Evolutionary conservation across 2,113 vertebrate species (phyloP), one percentile per base, ranked within the genome.

Genomic region (Meriones unguiculatus): DNA sequence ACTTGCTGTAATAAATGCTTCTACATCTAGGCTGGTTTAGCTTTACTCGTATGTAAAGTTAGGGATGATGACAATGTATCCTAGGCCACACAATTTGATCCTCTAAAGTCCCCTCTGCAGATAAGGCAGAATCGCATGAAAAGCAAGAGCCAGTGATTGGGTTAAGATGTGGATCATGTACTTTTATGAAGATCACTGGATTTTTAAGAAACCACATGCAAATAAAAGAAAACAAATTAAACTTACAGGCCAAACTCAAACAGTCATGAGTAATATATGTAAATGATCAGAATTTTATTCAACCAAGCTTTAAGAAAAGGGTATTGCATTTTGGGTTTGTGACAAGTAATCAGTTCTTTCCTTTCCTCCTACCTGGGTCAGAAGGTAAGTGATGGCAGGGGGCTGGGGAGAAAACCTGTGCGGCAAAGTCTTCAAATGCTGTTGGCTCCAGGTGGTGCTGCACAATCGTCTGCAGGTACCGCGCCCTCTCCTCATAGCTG

Each of bases 351-450:
- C 91, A 93, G 14, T 59, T 88, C 62, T 89, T 95, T 82, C 90
- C 94, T 97, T 94, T 77, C 85, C 24, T 95, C 99, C 98, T 98
- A 99, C 99, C 99, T 97, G 99, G 97, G 97, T 99, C 99, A 77
- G 99, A 98, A 81, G 99, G 99, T 92, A 99, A 98, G 97, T 99
- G 99, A 90, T 99, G 99, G 98, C 99, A 99, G 82, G 99, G 99
- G 94, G 99, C 99, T 88, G 99, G 99, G 97, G 99, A 99, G 98
- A 99, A 99, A 97, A 99, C 99, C 73, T 99, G 99, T 72, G 99
- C 99, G 78, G 99, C 99, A 94, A 99, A 99, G 97, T 99, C 99
- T 98, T 99, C 99, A 96, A 99, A 99, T 0, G 99, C 99, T 80
- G 99, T 99, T 62, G 99, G 99, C 90, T 99, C 99, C 98, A 99